These are phyloP conservation scores for Stenichneumon culpator DNA, from an alignment of 2,888 invertebrate genomes.

Conservation along the genomic window DNA sequence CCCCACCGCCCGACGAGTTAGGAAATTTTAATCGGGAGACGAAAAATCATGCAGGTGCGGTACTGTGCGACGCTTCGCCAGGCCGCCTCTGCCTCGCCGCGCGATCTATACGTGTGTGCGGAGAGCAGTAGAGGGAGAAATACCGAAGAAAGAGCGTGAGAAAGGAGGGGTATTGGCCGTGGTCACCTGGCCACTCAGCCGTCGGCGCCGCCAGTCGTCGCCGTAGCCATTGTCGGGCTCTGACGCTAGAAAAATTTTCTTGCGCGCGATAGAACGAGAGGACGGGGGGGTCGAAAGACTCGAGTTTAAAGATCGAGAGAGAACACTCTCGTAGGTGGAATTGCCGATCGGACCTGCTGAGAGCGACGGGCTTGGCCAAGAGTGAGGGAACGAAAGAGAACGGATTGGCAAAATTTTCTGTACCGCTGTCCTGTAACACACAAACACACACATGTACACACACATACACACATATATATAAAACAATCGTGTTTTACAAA, in stretches of 20 bases:
- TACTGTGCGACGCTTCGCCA: neutral
- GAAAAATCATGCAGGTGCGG: conserved; percentile 7
- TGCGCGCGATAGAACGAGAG: neutral
- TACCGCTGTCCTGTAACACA: neutral
- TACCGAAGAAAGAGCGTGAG: conserved; percentile 25
- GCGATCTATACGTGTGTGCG: neutral
- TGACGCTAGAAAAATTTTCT: neutral
- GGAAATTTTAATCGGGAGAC: neutral
- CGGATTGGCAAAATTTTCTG: conserved; percentile 1
- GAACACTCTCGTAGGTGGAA: neutral
- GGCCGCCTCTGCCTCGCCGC: neutral
- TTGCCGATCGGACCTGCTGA: neutral
- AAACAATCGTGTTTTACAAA: conserved; percentile 8
- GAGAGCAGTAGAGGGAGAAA: conserved; percentile 26
- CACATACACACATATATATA: conserved; percentile 14
- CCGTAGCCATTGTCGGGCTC: conserved; percentile 13
- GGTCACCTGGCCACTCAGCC: conserved; percentile 53
- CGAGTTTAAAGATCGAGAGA: neutral
- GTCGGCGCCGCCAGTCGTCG: conserved; percentile 29
- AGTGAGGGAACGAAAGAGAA: conserved; percentile 54
- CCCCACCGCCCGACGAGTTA: neutral
- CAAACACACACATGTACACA: too few species aligned
- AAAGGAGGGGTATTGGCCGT: conserved; percentile 48
- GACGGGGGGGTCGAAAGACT: neutral
- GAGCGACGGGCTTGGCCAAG: neutral